Evolutionary conservation across 2,888 invertebrate genomes (phyloP).

Genomic region (Adineta ricciae): DNA sequence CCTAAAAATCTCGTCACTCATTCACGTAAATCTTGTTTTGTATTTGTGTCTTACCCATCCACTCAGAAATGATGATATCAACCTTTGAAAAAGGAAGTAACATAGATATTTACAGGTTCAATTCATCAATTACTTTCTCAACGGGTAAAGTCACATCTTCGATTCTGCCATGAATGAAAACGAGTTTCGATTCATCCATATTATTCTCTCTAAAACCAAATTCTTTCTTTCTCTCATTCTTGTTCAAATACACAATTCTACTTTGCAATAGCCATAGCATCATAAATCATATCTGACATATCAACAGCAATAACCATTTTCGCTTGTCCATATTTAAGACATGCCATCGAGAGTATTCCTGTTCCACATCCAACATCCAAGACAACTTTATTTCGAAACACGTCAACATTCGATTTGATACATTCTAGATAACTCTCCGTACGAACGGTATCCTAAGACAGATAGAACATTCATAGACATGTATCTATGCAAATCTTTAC

Average conservation of each 20-base stretch:
- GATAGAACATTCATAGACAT: neutral
- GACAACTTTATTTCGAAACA: constrained; percentile 66
- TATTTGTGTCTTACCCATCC: constrained; percentile 65
- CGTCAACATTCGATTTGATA: constrained; percentile 63
- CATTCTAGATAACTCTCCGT: constrained; percentile 78
- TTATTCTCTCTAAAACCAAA: constrained; percentile 60
- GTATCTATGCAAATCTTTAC: constrained; percentile 36
- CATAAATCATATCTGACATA: constrained; percentile 51
- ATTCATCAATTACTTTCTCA: constrained; percentile 54
- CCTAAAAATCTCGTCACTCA: constrained; percentile 44
- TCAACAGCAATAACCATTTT: constrained; percentile 57
- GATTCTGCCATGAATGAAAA: constrained; percentile 70
- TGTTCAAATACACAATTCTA: constrained; percentile 36
- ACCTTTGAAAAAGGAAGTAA: constrained; percentile 39
- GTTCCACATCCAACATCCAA: constrained; percentile 53
- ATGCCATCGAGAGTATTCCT: constrained; percentile 76
- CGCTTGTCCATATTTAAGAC: constrained; percentile 74
- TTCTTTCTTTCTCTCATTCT: no score
- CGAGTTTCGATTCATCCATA: constrained; percentile 60
- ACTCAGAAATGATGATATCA: constrained; percentile 87
- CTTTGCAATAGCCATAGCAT: constrained; percentile 52
- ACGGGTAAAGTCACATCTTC: constrained; percentile 69
- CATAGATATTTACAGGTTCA: no score
- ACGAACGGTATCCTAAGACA: constrained; percentile 60
- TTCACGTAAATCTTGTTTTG: neutral